Base-by-base conservation (phyloP, 2,797 vertebrate genomes). In the Gallirallus australis region DNA sequence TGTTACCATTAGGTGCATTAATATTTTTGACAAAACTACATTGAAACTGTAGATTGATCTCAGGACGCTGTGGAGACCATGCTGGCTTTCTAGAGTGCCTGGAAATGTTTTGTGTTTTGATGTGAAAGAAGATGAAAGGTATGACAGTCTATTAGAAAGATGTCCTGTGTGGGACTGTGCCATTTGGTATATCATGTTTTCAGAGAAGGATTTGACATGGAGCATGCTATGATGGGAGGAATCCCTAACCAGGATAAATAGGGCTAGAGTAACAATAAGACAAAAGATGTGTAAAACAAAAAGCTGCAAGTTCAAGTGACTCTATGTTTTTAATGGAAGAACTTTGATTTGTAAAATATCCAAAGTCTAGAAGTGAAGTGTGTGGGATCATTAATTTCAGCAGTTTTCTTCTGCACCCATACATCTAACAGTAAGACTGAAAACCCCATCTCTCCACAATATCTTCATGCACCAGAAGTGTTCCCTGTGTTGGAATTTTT, bases 21-120 rank as follows among this genome's bases (percentile, higher is more conserved):
- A 78, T 82, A 87, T 80, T 91, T 91, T 91, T 94, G 47, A 96
- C 84, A 93, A 94, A 96, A 70, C 35, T 91, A 81, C 81, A 85
- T 81, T 83, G 80, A 97, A 94, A 93, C 37, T 85, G 75, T 90
- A 90, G 89, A 78, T 95, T 89, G 76, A 76, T 89, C 64, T 80
- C 57, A 48, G 73, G 61, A 89, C n/a, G 18, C 89, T 85, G 63
- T 65, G 59, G 82, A 81, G 86, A 75, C 61, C 82, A 85, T 56
- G 85, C 88, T 50, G 70, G 40, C 65, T 97, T 96, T 87, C 64
- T 69, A 31, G 90, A 71, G 70, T 53, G 70, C 69, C 47, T 82
- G 86, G 92, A 94, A 93, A 92, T 70, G 48, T 68, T 91, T 82
- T 83, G 31, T 45, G 40, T 65, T 92, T 93, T 66, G 65, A 79